Evolutionary conservation across 2,797 vertebrate genomes (phyloP).

Genomic region (Adelosebastes latens): DNA sequence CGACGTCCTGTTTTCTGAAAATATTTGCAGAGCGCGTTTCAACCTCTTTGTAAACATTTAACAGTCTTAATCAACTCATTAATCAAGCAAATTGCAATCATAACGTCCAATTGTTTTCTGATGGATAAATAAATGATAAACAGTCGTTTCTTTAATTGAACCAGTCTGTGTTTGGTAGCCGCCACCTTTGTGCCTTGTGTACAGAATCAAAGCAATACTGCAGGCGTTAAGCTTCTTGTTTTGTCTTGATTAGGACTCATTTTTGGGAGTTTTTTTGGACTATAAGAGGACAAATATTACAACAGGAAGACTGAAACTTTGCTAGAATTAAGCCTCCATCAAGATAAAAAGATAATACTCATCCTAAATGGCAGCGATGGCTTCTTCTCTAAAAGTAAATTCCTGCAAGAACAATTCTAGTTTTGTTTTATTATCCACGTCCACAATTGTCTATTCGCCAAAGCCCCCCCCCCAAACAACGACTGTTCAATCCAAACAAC

Average conservation of each 20-base stretch:
- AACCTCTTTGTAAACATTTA: conserved; percentile 83
- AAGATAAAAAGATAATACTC: not conserved
- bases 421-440: not conserved
- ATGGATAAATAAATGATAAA: conserved; percentile 82
- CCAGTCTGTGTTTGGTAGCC: conserved; percentile 31
- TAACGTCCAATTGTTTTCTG: conserved; percentile 82
- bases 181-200: conserved; percentile 56
- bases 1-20: conserved; percentile 75
- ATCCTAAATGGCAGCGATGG: not conserved
- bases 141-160: conserved; percentile 70
- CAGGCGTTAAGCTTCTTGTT: conserved; percentile 25
- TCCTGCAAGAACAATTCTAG: not conserved
- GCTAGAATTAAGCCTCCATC: not conserved
- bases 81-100: conserved; percentile 85
- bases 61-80: conserved; percentile 84
- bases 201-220: conserved; percentile 35
- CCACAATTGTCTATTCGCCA: not conserved
- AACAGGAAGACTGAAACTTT: not conserved
- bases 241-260: conserved; percentile 14
- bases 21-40: conserved; percentile 79
- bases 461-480: not conserved
- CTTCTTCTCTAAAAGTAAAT: not conserved
- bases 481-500: not conserved
- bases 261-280: not conserved
- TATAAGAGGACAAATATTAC: not conserved